Conservation (phyloP, 2,113 vertebrate species). For the Quiscalus mexicanus region DNA sequence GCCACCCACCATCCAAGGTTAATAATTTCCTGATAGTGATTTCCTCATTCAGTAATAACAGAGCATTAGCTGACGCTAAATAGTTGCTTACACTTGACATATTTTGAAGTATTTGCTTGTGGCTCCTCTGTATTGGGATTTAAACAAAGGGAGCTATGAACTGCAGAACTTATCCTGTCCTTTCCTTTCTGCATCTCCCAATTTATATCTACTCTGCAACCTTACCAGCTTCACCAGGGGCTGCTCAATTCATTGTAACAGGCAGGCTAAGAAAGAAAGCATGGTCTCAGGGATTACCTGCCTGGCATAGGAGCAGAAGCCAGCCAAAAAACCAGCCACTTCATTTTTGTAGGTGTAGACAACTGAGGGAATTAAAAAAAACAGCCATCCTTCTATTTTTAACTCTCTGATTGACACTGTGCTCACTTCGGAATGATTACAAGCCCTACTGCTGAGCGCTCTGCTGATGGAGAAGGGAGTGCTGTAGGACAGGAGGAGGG, state of each 20-base stretch:
- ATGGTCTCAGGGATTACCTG: not conserved
- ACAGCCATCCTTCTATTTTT: not conserved
- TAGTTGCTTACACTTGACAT: not conserved
- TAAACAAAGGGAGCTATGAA: not conserved
- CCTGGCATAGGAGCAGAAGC: not conserved
- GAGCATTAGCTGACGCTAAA: not conserved
- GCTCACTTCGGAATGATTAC: not conserved
- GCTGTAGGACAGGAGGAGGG: not conserved
- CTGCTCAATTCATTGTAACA: not conserved
- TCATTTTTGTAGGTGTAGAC: not conserved
- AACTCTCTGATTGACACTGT: not conserved
- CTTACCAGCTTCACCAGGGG: not conserved
- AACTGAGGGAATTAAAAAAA: not conserved
- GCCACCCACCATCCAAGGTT: accelerated
- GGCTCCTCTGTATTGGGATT: not conserved
- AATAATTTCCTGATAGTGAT: not conserved
- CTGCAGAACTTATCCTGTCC: not conserved
- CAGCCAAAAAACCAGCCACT: not conserved
- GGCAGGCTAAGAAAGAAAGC: not conserved
- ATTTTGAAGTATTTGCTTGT: not conserved
- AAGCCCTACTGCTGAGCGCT: accelerated
- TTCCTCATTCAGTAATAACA: not conserved
- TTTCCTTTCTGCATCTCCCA: not conserved
- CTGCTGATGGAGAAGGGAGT: accelerated
- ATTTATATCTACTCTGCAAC: not conserved